Conservation (phyloP, 2,797 vertebrate species). For the Pantherophis alleghaniensis region DNA sequence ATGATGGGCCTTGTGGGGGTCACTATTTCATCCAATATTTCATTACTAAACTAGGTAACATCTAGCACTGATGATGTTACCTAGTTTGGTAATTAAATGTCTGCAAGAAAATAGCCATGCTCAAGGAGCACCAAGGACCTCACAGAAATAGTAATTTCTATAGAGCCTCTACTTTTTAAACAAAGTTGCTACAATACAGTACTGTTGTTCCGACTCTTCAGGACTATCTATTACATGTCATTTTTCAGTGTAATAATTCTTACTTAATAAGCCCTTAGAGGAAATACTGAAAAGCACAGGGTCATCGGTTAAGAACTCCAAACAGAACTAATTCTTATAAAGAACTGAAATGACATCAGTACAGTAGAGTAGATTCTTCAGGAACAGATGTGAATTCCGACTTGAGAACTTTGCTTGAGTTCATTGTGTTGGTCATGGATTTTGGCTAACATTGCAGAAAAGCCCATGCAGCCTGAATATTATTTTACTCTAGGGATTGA, state of each 20-base stretch:
- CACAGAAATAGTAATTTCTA: background rate
- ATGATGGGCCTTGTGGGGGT: background rate
- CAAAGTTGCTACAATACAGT: background rate
- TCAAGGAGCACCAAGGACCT: background rate
- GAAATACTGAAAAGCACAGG: background rate
- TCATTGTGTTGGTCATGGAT: background rate
- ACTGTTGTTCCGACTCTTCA: background rate
- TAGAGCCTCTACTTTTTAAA: background rate
- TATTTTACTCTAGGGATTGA: slow-evolving; percentile 1
- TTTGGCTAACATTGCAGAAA: slow-evolving; percentile 27
- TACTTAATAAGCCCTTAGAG: background rate
- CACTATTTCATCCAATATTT: background rate
- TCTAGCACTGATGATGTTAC: background rate
- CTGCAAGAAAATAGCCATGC: background rate
- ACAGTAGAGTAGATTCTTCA: slow-evolving; percentile 9
- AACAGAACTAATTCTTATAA: slow-evolving; percentile 10
- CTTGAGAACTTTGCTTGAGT: slow-evolving; percentile 23
- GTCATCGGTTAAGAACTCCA: background rate
- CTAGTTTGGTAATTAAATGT: background rate
- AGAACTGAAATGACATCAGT: background rate
- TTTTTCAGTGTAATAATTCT: background rate
- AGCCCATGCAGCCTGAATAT: background rate
- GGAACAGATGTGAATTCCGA: slow-evolving; percentile 3
- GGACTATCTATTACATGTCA: background rate
- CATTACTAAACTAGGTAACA: background rate